Base-by-base conservation (phyloP, 2,797 vertebrate species). In the Adrianichthys oophorus region DNA sequence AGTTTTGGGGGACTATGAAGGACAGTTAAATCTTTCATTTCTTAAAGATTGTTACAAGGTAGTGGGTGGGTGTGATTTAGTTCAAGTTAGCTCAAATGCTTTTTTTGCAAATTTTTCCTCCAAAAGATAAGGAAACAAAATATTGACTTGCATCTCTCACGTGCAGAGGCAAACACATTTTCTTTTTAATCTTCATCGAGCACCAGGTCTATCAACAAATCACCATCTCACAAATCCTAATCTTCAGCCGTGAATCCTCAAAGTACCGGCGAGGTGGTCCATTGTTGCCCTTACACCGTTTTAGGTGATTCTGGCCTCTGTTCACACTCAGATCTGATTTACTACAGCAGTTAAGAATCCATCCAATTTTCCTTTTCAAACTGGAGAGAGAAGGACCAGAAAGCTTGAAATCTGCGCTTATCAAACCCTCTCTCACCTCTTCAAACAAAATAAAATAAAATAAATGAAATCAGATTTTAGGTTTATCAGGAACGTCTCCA, bases 401-500 rank as follows among this genome's bases (percentile, higher is more conserved):
- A 52, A 70, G 45, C 50, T 54, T 21, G 41, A 75, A 80, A 65
- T 46, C 62, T 8, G 14, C 14, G 41, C 51, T 78, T 80, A 82
- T 79, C 76, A 10, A 62, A 65, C 45, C 65, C 59, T 62, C 61
- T 78, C 62, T 62, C 43, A 2, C 41, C 52, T 62, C 62, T 63
- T 83, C 73, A 69, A 68, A 68, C 41, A 58, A 10, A 10, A 21
- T 21, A 21, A 21, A 21, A 21, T 21, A 32, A 12, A 32, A 12
- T 1, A 12, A 12, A 32, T 12, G 10, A 37, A 37, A 37, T 37
- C 32, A 12, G 32, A 37, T 54, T 41, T 4, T 21, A 4, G 53
- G 47, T 64, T 79, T 86, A 82, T 85, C 82, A 74, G 59, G 70
- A 55, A 65, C 54, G 78, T 68, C 62, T 72, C 17, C 45, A 49